Evolutionary conservation across 1,140 invertebrate genomes (phyloP), one percentile per base, ranked within the genome.

Genomic region (Archegozetes longisetosus): DNA sequence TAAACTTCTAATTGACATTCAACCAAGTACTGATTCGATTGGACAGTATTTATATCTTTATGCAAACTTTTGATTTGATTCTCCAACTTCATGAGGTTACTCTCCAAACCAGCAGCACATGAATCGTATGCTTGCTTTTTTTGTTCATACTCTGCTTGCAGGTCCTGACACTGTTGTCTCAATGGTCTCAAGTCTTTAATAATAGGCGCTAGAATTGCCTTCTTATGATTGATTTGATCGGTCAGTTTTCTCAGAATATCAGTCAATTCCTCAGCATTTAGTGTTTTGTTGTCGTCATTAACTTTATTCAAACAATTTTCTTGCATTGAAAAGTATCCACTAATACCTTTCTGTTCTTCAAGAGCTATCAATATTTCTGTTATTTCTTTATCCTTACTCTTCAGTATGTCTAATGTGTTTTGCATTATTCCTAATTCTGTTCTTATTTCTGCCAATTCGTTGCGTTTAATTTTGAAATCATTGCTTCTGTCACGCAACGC

Each of bases 401-500:
- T 70, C 6, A 85, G 69, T 53, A 84, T 79, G 64, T 80, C 78
- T 9, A 78, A 65, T 0, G 82, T 83, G 25, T 82, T 72, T 58
- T 75, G 74, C 1, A 85, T 66, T 2, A 84, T 77, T 12, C 82
- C 82, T 64, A 71, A 71, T 70, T 84, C 82, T 20, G 85, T 83
- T 72, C 81, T 80, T 22, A 84, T 70, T 51, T 82, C 80, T 40
- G 81, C 77, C 50, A 88, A 70, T 70, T 85, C 82, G 6, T 82
- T 77, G 67, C 82, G 75, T 66, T 84, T 83, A 65, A 83, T 78
- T 71, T 88, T 89, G 68, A 89, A 89, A 0, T 83, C 73, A 2
- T 80, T 82, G 67, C 84, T 86, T 67, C 86, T 86, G 46, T 80
- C 80, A 54, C 85, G 77, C 24, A 89, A 69, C 64, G 82, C 81